Evolutionary conservation across 2,113 vertebrate species (phyloP).

Genomic region (Megaptera novaeangliae): DNA sequence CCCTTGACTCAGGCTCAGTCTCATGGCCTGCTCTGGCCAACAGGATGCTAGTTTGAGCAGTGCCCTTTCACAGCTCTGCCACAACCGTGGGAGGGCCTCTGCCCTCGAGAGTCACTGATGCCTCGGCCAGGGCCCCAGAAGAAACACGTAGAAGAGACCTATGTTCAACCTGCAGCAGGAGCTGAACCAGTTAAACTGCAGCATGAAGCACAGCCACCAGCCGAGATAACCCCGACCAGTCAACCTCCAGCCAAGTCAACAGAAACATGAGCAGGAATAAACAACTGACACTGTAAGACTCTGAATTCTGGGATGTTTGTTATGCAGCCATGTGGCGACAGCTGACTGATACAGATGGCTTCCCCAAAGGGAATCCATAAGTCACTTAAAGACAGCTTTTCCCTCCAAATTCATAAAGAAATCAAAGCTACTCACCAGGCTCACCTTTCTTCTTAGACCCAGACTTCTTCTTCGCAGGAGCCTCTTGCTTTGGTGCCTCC

Average conservation of each 20-base stretch:
- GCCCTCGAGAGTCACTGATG: neutral
- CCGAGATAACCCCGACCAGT: neutral
- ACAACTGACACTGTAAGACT: neutral
- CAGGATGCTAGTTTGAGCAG: neutral
- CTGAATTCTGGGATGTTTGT: neutral
- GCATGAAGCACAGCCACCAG: neutral
- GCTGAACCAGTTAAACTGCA: neutral
- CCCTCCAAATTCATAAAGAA: slow-evolving; percentile 4
- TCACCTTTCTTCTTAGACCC: slow-evolving; percentile 89
- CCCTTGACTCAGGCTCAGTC: neutral
- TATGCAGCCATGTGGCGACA: neutral
- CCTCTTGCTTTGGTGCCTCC: slow-evolving; percentile 83
- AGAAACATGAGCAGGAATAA: neutral
- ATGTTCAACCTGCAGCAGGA: neutral
- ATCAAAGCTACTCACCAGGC: slow-evolving; percentile 80
- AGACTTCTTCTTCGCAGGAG: slow-evolving; percentile 87
- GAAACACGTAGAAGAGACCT: neutral
- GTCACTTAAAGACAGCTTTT: neutral
- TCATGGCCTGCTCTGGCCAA: neutral
- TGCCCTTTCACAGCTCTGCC: neutral
- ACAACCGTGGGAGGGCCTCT: neutral
- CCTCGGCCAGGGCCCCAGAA: neutral
- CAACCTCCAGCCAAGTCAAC: neutral
- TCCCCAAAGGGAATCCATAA: neutral
- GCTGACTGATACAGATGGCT: neutral